Conservation (phyloP, 1,140 invertebrate species). For the Drosophila eugracilis region DNA sequence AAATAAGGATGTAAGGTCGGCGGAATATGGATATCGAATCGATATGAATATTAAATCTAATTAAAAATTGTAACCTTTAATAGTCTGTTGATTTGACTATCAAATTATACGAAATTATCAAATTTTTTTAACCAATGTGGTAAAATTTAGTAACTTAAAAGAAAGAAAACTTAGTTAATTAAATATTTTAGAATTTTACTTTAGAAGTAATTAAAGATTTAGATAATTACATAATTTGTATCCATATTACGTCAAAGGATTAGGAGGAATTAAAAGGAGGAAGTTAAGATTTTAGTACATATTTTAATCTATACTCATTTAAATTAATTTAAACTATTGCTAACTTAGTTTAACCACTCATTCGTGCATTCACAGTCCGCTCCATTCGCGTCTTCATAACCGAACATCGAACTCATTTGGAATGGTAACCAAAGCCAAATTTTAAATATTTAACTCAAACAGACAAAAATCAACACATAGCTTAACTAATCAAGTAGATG, state of each 20-base stretch:
- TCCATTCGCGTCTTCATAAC: constrained; percentile 15
- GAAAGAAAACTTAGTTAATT: background rate
- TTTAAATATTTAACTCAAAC: constrained; percentile 43
- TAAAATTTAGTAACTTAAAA: background rate
- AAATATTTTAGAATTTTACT: background rate
- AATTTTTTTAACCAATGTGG: background rate
- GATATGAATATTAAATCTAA: background rate
- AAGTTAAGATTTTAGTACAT: background rate
- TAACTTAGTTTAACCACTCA: constrained; percentile 4
- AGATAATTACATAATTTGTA: background rate
- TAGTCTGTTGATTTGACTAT: background rate
- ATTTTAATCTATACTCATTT: background rate
- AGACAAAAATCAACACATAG: constrained; percentile 19
- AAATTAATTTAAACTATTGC: background rate
- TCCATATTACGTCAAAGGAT: background rate
- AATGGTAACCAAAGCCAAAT: constrained; percentile 49
- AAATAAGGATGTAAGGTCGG: no score
- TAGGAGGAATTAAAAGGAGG: background rate
- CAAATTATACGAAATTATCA: background rate
- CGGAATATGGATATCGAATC: background rate
- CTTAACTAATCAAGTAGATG: constrained; percentile 22
- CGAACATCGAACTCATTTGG: constrained; percentile 39
- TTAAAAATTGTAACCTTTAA: background rate
- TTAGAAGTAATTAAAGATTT: background rate
- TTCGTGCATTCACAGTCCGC: constrained; percentile 8